Percentiles rank a stretch among this genome's conserved stretches.
phyloP scores from a whole-genome alignment of 2,888 invertebrate genomes.

The Nomada hirtipes region DNA sequence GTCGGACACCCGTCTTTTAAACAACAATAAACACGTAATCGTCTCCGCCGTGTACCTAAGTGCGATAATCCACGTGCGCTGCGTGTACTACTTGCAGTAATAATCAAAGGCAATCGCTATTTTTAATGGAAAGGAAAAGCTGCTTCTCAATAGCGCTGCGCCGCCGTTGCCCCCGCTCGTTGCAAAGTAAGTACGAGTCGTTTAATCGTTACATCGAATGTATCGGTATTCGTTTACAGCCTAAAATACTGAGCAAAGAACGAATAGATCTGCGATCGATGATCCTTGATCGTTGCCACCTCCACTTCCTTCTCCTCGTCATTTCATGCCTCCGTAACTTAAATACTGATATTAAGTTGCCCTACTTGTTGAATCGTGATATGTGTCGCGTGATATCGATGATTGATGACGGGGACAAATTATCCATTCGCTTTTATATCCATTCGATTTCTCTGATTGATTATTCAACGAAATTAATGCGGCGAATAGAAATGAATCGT shows the following conservation, averaged over 20 bases:
- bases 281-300: slow-evolving; percentile 38
- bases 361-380: no score
- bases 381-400: no score
- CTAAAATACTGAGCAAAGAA: slow-evolving; percentile 73
- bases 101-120: slow-evolving; percentile 65
- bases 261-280: slow-evolving; percentile 62
- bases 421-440: no score
- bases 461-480: no score
- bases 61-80: slow-evolving; percentile 68
- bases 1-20: slow-evolving; percentile 33
- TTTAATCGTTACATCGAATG: slow-evolving; percentile 64
- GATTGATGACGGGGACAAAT: no score
- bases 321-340: background rate
- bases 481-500: no score
- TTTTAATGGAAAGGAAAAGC: slow-evolving; percentile 57
- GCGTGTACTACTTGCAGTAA: slow-evolving; percentile 61
- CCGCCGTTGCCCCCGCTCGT: slow-evolving; percentile 50
- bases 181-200: slow-evolving; percentile 55
- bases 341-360: background rate
- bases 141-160: slow-evolving; percentile 58
- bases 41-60: slow-evolving; percentile 64
- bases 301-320: no score
- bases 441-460: background rate
- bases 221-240: slow-evolving; percentile 65
- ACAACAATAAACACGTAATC: slow-evolving; percentile 40